These are phyloP conservation scores for Prionailurus viverrinus DNA, from an alignment of 2,113 vertebrate genomes.

Conservation along the genomic window DNA sequence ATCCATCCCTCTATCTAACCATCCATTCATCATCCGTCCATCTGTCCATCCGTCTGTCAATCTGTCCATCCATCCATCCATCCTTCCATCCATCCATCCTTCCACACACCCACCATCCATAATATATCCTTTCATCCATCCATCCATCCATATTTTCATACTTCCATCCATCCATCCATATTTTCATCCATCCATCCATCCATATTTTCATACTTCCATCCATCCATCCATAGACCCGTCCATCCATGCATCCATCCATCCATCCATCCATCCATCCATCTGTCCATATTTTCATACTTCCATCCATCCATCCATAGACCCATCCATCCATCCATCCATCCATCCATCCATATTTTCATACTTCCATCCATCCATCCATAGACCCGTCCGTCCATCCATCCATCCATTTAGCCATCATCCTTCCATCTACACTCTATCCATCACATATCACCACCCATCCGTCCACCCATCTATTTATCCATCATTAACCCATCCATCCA, in stretches of 20 bases:
- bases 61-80: neutral
- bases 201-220: neutral
- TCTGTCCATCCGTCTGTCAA: too few species aligned
- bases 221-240: neutral
- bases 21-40: neutral
- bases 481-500: too few species aligned
- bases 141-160: neutral
- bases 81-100: too few species aligned
- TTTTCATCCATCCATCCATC: neutral
- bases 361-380: neutral
- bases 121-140: neutral
- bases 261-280: neutral
- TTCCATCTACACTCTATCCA: neutral
- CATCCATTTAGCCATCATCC: rapidly evolving
- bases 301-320: neutral
- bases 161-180: neutral
- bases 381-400: neutral
- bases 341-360: too few species aligned
- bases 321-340: neutral
- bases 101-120: too few species aligned
- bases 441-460: neutral
- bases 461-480: neutral
- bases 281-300: too few species aligned
- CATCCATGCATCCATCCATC: too few species aligned
- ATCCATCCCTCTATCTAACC: too few species aligned